These are phyloP conservation scores for Agonopterix subpropinquella DNA, from an alignment of 2,888 invertebrate species.

Conservation along the genomic window DNA sequence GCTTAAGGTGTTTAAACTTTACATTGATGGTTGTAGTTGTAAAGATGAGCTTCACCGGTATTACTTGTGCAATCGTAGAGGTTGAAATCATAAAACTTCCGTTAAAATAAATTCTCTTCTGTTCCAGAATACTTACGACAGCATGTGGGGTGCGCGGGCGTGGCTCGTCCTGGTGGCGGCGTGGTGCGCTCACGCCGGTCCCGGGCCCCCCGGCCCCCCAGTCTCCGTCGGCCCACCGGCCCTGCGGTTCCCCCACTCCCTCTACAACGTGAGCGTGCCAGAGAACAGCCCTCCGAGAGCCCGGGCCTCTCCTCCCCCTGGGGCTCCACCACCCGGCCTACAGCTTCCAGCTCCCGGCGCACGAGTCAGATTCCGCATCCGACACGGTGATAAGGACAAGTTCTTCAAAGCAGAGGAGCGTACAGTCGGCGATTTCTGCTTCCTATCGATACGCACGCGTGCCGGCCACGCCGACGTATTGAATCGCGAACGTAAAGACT, in stretches of 20 bases:
- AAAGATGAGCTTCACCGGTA: too few relatives aligned
- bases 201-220: conserved; percentile 25
- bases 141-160: conserved; percentile 28
- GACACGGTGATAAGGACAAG: conserved; percentile 90
- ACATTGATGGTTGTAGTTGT: too few relatives aligned
- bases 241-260: conserved; percentile 81
- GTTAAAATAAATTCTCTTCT: too few relatives aligned
- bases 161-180: conserved; percentile 49
- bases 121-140: not conserved
- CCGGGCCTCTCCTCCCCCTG: conserved; percentile 82
- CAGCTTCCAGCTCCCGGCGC: conserved; percentile 50
- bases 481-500: conserved; percentile 93
- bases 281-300: conserved; percentile 95
- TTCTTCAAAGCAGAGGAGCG: conserved; percentile 95
- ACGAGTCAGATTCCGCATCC: conserved; percentile 88
- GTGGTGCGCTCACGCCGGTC: conserved; percentile 45
- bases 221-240: conserved; percentile 15
- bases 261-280: conserved; percentile 92
- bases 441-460: conserved; percentile 91
- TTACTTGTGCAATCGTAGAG: too few relatives aligned
- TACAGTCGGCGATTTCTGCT: conserved; percentile 95
- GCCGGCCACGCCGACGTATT: conserved; percentile 91
- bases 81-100: too few relatives aligned
- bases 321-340: conserved; percentile 89
- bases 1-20: too few relatives aligned